Evolutionary conservation across 2,888 invertebrate species (phyloP), one percentile per base, ranked within the genome.

Genomic region (Antitype chi): DNA sequence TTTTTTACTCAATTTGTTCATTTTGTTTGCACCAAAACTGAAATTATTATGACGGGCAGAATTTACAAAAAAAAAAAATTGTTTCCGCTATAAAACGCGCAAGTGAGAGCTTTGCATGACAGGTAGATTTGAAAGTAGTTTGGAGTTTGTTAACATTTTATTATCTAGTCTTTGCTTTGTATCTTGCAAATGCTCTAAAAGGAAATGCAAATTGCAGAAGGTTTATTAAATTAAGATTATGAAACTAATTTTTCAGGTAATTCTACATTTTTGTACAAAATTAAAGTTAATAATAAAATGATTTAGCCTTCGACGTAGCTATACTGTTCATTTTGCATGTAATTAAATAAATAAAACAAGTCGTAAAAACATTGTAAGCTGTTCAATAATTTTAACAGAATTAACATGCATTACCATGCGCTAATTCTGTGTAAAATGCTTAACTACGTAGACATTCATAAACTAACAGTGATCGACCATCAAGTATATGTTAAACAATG

Each of bases 371-470:
- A 74, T 70, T 68, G 75, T 66, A n/a, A 47, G 76, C 25, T 64
- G 28, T 83, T 70, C 8, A 70, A 73, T 55, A 74, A 75, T 71
- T 75, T 76, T 78, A 79, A 87, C 90, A 90, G 90, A 92, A 90
- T 92, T 93, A 94, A 95, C 93, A 88, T 83, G 92, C 95, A 94
- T 92, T 91, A 84, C 89, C 93, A 92, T 93, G 93, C 93, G 95
- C 95, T 96, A 96, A 96, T 94, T 93, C 88, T 93, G 91, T 95
- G 95, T 95, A 90, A 78, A 80, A 91, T 89, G 93, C 94, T 92
- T 94, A 79, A 86, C 85, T 89, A 84, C 81, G 83, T 87, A 89
- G 89, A 86, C 79, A 73, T 86, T 89, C 90, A 90, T 90, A 82
- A 78, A 93, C 94, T 94, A 94, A 94, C 93, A 86, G 55, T 62